Percentiles rank a stretch among this genome's conserved stretches.
Conservation (phyloP, 2,888 invertebrate species). For the Apomyelois bistriatella region DNA sequence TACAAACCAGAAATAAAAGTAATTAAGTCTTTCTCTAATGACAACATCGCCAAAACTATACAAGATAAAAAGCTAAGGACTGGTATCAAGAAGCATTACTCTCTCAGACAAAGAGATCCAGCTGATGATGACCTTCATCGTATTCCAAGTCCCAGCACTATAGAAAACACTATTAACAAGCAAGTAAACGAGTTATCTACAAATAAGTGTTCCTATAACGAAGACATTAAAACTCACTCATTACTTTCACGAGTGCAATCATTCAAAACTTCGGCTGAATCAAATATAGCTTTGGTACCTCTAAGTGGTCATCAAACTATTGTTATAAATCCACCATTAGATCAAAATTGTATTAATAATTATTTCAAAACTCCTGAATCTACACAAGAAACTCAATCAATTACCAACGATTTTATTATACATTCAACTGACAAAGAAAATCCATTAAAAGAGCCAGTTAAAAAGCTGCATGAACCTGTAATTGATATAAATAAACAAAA, state of each 20-base stretch:
- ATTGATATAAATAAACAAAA: conserved; percentile 32
- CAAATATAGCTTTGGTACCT: conserved; percentile 70
- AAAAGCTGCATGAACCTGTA: conserved; percentile 22
- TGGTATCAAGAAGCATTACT: conserved; percentile 71
- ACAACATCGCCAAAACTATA: conserved; percentile 50
- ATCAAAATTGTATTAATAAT: conserved; percentile 35
- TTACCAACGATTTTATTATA: background rate
- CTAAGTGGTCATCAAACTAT: conserved; percentile 78
- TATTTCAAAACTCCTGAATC: conserved; percentile 18
- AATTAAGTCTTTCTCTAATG: conserved; percentile 62
- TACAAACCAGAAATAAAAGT: conserved; percentile 53
- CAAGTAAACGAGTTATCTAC: conserved; percentile 26
- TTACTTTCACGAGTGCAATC: conserved; percentile 68
- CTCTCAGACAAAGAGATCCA: conserved; percentile 70
- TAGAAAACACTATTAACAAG: conserved; percentile 44
- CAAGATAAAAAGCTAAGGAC: conserved; percentile 46
- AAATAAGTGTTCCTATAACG: conserved; percentile 31
- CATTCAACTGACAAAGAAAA: conserved; percentile 11
- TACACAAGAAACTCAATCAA: conserved; percentile 22
- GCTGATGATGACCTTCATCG: conserved; percentile 54
- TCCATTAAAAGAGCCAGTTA: conserved; percentile 22
- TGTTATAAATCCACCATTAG: conserved; percentile 68
- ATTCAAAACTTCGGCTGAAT: conserved; percentile 69
- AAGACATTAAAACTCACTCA: conserved; percentile 53
- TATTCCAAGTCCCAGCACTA: conserved; percentile 61